Conservation (phyloP, 2,113 vertebrate species). For the Mesoclemmys tuberculata region DNA sequence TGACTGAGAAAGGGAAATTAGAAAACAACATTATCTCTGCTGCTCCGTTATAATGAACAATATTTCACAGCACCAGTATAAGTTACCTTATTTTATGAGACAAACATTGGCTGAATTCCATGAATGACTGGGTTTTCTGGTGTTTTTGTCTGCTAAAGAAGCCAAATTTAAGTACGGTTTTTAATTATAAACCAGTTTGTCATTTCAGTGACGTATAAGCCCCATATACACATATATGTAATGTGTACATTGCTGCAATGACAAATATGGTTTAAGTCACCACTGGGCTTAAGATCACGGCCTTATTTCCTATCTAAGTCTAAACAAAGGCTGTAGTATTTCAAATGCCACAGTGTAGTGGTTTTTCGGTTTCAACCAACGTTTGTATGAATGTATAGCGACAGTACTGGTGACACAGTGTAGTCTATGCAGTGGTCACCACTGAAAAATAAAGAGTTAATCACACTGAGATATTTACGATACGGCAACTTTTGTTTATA, state of each 20-base stretch:
- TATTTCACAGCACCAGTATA: conserved; percentile 82
- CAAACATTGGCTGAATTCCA: conserved; percentile 71
- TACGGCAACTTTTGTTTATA: not conserved
- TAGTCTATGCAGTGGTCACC: not conserved
- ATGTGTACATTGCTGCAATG: not conserved
- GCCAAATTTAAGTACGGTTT: conserved; percentile 59
- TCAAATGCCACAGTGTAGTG: not conserved
- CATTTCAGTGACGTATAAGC: rapidly evolving
- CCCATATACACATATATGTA: not conserved
- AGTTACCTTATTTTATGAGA: conserved; percentile 85
- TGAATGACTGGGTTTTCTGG: conserved; percentile 48
- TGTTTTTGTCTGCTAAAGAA: conserved; percentile 62
- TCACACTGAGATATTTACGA: not conserved
- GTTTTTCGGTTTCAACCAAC: not conserved
- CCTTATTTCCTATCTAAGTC: not conserved
- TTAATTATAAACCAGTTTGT: conserved; percentile 62
- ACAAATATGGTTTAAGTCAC: not conserved
- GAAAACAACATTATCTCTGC: conserved; percentile 85
- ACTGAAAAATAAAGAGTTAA: not conserved
- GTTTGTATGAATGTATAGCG: rapidly evolving
- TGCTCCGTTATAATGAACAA: conserved; percentile 85
- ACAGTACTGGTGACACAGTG: not conserved
- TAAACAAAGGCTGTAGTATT: not conserved
- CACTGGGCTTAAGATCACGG: not conserved
- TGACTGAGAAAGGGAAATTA: conserved; percentile 88